Evolutionary conservation across 2,888 invertebrate species (phyloP).

Genomic region (Nematopogon swammerdamellus): DNA sequence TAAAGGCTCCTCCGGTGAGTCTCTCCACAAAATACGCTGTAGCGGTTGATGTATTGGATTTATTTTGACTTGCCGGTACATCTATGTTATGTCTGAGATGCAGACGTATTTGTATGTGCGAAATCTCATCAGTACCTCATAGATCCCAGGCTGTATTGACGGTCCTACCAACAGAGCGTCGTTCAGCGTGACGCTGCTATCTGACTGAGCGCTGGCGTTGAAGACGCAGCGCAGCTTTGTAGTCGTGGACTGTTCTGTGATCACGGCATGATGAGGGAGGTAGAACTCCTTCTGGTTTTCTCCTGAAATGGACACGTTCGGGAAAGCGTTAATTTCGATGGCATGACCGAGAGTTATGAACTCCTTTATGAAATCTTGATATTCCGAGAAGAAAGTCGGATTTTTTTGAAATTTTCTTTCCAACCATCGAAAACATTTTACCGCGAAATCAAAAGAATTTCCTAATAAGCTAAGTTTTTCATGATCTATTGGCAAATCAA

Average conservation of each 20-base stretch:
- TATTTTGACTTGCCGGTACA: conserved; percentile 12
- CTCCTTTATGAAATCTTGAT: no score
- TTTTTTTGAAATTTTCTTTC: no score
- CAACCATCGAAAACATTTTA: no score
- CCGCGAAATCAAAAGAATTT: no score
- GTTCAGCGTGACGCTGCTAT: conserved; percentile 14
- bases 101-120: conserved; percentile 8
- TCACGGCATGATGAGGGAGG: conserved; percentile 13
- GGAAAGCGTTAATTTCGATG: no score
- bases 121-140: conserved; percentile 11
- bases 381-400: no score
- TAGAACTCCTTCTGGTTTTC: conserved; percentile 2
- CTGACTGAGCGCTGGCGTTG: conserved; percentile 12
- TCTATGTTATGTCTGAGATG: conserved; percentile 14
- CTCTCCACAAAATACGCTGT: conserved; percentile 12
- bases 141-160: conserved; percentile 13
- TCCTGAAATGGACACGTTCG: no score
- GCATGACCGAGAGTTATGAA: no score
- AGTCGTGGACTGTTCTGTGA: conserved; percentile 9
- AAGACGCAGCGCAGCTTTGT: conserved; percentile 14
- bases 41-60: background rate
- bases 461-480: no score
- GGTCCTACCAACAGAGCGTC: conserved; percentile 16
- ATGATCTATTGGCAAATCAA: no score
- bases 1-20: conserved; percentile 7